Base-by-base conservation (phyloP, 2,888 invertebrate species). In the Polyommatus icarus region DNA sequence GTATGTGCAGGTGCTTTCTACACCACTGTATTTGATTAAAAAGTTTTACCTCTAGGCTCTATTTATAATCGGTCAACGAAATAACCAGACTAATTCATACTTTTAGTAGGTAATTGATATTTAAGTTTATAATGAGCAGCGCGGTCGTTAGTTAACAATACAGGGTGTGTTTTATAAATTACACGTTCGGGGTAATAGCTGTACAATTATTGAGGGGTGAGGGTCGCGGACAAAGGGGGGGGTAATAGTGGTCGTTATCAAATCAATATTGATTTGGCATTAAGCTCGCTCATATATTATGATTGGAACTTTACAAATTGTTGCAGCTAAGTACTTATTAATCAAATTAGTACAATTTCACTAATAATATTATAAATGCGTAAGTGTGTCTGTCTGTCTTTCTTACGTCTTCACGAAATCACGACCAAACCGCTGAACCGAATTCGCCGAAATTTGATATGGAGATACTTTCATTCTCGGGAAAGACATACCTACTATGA, bases 211-310 rank as follows among this genome's bases (percentile, higher is more conserved):
- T 6, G 29, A 29, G 29, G 24, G 67, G 59, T 79, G 79, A 83
- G 76, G 80, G 78, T 79, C 15, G 18, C 15, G 18, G 54, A 18
- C 15, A 54, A 5, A 18, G 4, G 54, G 54, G 54, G 15, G 54
- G 54, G 24, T 54, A 54, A 76, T 80, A 72, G 76, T 76, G 79
- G 76, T 76, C 80, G 85, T 89, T 89, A 89, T 87, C 88, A 87
- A 89, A 88, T 89, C 84, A 89, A 89, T 88, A 89, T 88, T 87
- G 80, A 86, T 82, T 80, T 76, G 76, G 81, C 80, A 81, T 81
- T 80, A 54, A 18, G 54, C 54, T 54, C 18, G 54, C 15, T 15
- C 54, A 5, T 18, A 18, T 54, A 54, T 54, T 54, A 54, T 54
- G 18, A 54, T 18, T 54, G 5, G 54, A 54, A 54, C 54, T 54